Base-by-base conservation (phyloP, 2,113 vertebrate species). In the Oncorhynchus keta region DNA sequence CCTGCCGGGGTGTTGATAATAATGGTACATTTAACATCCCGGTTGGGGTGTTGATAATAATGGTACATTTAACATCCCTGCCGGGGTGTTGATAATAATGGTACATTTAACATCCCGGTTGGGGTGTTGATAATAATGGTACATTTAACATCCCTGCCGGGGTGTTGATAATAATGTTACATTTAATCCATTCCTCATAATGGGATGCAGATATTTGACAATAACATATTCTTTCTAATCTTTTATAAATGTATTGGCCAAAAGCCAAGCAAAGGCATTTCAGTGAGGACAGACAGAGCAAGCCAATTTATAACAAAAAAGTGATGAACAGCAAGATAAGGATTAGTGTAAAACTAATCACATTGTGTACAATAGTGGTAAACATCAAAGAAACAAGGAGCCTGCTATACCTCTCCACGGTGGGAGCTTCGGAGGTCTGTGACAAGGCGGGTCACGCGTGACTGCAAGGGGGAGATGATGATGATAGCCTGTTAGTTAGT, bases 401-500 rank as follows among this genome's bases (percentile, higher is more conserved):
- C 32, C 49, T 13, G 13, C 49, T 16, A 55, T 55, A 16, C 16
- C 9, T 87, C 79, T 77, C 83, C 83, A 76, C 70, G 73, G 70
- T 14, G 3, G 84, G 79, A 69, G 75, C 81, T 73, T 70, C 70
- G 28, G 48, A 76, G 72, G 55, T 28, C n/a, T n/a, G 57, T 86
- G 80, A 81, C 81, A 86, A 79, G 68, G 49, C 71, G 71, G 80
- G 86, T 87, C 84, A 82, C 75, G 80, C 78, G 70, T 91, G 84
- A 86, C 79, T 80, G 83, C 77, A 78, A 84, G 81, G 73, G 72
- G 68, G 72, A 77, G 57, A 79, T 45, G 39, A 45, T 24, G n/a
- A 22, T 6, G 92, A 92, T 91, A 92, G 87, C 86, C 83, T 79
- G 74, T 92, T 55, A 88, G 91, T 92, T 55, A 87, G 90, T 90